phyloP scores from a whole-genome alignment of 2,113 vertebrate genomes.

The Etia nguti region DNA sequence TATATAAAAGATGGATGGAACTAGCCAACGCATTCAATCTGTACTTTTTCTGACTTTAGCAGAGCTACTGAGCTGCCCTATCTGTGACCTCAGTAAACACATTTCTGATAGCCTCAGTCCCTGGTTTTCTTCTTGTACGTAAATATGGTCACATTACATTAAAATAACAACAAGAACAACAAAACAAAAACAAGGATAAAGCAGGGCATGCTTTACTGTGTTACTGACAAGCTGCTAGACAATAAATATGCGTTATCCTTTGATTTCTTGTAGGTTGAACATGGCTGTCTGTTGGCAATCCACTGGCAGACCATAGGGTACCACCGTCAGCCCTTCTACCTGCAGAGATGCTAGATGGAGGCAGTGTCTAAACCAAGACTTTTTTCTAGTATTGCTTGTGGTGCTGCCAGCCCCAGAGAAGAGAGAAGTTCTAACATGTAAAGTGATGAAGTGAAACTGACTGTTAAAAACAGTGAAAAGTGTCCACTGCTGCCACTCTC shows the following conservation, averaged over 20 bases:
- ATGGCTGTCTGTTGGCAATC: background rate
- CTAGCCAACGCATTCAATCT: background rate
- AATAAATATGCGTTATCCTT: background rate
- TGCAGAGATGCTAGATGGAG: background rate
- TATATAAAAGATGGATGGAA: background rate
- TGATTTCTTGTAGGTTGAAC: background rate
- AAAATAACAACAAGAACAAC: background rate
- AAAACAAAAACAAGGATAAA: background rate
- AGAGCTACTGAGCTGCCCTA: background rate
- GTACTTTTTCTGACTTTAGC: background rate
- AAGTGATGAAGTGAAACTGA: background rate
- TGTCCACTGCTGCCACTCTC: background rate
- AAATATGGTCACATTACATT: background rate
- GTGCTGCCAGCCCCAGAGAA: background rate
- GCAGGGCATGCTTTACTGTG: background rate
- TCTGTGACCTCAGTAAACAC: background rate
- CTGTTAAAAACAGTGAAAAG: background rate
- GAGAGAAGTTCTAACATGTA: background rate
- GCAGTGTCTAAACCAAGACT: background rate
- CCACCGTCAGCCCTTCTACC: background rate
- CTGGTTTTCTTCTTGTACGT: background rate
- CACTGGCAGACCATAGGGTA: background rate
- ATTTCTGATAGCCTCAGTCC: background rate
- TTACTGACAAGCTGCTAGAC: background rate
- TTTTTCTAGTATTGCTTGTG: background rate